Evolutionary conservation across 2,797 vertebrate genomes (phyloP), one percentile per base, ranked within the genome.

Genomic region (Rhinogobio ventralis): DNA sequence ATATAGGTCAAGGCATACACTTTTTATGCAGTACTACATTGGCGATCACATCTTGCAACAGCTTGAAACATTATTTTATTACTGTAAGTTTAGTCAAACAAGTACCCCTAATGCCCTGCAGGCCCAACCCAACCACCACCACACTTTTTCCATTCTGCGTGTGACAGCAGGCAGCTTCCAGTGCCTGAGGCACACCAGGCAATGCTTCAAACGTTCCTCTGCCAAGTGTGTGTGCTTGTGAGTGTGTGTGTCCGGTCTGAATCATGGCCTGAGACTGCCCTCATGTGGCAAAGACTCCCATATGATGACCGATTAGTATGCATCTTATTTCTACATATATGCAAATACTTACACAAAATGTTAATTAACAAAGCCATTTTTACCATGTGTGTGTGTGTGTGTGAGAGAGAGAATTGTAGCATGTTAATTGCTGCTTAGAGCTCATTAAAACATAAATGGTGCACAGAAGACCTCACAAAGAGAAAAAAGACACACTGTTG

Each of bases 81-180:
- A 66, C 82, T 68, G 60, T 83, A 77, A 11, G 46, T 77, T 69
- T 30, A 69, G 7, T 77, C 82, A 77, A 77, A 76, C 72, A 83
- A 83, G 82, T 25, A 68, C 17, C 72, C 73, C 23, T 42, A 76
- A 83, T 76, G 62, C 60, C 49, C 82, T 9, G 51, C 42, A 79
- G 60, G 82, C 68, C 80, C 68, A 57, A 14, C n/a, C 11, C 2
- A 62, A 75, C 69, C 67, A 68, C 57, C 86, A 71, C 82, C 73
- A 83, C 81, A 87, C 75, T 86, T 88, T 91, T 90, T 91, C 91
- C 91, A 90, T 86, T 90, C 87, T 87, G 91, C 89, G 91, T 90
- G 90, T 91, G 86, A 90, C 92, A 92, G 90, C 90, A 87, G 89
- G 91, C 88, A 86, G 91, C 91, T 94, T 95, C 92, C 93, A 93